Conservation (phyloP, 1,140 invertebrate species). For the Drosophila micromelanica region DNA sequence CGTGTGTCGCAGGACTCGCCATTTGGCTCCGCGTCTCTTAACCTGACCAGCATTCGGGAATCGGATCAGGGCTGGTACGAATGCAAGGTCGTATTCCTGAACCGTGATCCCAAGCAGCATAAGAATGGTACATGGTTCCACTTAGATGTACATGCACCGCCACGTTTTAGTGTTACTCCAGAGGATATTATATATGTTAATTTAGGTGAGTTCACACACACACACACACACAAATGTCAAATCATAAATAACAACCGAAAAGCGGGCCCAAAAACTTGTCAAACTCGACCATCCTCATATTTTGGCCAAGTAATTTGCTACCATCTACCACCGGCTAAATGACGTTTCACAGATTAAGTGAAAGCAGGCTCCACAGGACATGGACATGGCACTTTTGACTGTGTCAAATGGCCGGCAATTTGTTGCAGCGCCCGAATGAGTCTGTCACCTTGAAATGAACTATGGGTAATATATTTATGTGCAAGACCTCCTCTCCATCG, state of each 20-base stretch:
- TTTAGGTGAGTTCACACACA: conserved; percentile 87
- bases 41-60: conserved; percentile 95
- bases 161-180: conserved; percentile 95
- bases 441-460: conserved; percentile 73
- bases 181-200: conserved; percentile 98
- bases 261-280: conserved; percentile 17
- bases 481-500: conserved; percentile 6
- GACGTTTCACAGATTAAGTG: conserved; percentile 63
- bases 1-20: conserved; percentile 93
- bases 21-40: conserved; percentile 96
- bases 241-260: conserved; percentile 42
- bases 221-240: conserved; percentile 24
- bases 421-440: conserved; percentile 71
- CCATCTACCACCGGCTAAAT: conserved; percentile 35
- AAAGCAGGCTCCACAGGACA: conserved; percentile 12
- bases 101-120: conserved; percentile 94
- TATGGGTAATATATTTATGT: conserved; percentile 47
- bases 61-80: conserved; percentile 98
- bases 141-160: conserved; percentile 97
- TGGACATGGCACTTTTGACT: conserved; percentile 52
- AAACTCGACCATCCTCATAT: conserved; percentile 35
- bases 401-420: conserved; percentile 76
- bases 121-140: conserved; percentile 98
- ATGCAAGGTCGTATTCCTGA: conserved; percentile 98
- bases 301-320: conserved; percentile 45